Conservation (phyloP, 2,113 vertebrate genomes). For the Leptodactylus fuscus region DNA sequence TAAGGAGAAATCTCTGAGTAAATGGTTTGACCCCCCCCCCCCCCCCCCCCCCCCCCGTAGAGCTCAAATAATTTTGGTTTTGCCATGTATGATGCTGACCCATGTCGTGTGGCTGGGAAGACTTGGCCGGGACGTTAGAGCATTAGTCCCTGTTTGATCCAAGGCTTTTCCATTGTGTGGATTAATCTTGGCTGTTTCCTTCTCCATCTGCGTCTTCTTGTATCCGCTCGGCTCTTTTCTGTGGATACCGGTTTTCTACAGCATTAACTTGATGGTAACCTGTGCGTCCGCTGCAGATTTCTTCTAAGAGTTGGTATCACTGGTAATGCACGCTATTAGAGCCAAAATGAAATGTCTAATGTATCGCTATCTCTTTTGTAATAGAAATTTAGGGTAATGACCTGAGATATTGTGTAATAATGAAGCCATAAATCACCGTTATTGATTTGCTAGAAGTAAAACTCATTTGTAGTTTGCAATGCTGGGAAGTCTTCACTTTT, state of each 20-base stretch:
- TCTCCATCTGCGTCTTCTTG: not conserved
- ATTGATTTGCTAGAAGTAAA: slow-evolving; percentile 20
- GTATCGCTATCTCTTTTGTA: slow-evolving; percentile 10
- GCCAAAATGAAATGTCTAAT: slow-evolving; percentile 36
- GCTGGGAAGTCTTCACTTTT: not conserved
- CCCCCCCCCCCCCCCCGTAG: too few relatives aligned
- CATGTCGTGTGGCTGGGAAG: not conserved
- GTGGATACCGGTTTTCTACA: not conserved
- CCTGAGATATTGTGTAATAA: slow-evolving; percentile 40
- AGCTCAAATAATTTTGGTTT: too few relatives aligned
- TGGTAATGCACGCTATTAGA: slow-evolving; percentile 6
- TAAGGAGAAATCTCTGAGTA: too few relatives aligned
- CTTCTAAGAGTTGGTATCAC: not conserved
- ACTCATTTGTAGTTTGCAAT: slow-evolving; percentile 16
- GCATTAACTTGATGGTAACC: not conserved
- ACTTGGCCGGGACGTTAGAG: too few relatives aligned
- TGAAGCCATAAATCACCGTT: slow-evolving; percentile 31
- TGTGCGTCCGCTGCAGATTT: not conserved
- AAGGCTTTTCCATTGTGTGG: too few relatives aligned
- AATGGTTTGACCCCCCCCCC: too few relatives aligned
- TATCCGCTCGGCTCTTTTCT: too few relatives aligned
- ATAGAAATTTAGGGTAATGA: slow-evolving; percentile 47
- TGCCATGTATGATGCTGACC: too few relatives aligned
- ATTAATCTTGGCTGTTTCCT: too few relatives aligned
- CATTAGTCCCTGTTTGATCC: too few relatives aligned